A percentile compares a stretch with the other conserved stretches of the same genome.
Conservation (phyloP, 2,888 invertebrate genomes). For the Chromoteleia sp. region DNA sequence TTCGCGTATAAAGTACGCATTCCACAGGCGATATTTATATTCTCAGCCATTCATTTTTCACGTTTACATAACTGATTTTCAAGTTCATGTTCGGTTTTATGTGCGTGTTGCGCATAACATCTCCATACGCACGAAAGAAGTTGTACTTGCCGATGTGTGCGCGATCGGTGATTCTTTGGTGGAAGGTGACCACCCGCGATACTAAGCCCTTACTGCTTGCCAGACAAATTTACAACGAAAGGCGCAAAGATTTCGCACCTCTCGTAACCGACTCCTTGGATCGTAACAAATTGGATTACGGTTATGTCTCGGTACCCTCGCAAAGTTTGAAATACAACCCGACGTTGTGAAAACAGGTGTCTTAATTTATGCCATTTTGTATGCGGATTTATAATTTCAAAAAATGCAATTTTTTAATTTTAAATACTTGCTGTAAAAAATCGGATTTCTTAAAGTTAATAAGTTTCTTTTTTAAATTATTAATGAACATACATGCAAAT, state of each 20-base stretch:
- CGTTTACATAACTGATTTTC: conserved; percentile 67
- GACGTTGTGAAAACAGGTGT: conserved; percentile 38
- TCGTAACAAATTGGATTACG: conserved; percentile 72
- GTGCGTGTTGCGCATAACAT: conserved; percentile 77
- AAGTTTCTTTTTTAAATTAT: too few relatives aligned
- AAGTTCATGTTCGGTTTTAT: conserved; percentile 66
- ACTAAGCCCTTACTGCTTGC: conserved; percentile 76
- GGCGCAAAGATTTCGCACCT: conserved; percentile 69
- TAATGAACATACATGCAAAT: too few relatives aligned
- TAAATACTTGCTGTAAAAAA: too few relatives aligned
- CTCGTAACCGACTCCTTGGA: conserved; percentile 62
- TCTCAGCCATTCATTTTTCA: conserved; percentile 62
- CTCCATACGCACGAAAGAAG: conserved; percentile 82
- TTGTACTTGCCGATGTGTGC: conserved; percentile 81
- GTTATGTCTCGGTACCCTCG: conserved; percentile 66
- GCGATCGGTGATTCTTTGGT: conserved; percentile 79
- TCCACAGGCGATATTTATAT: conserved; percentile 53
- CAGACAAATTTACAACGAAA: conserved; percentile 76
- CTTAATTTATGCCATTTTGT: conserved; percentile 26
- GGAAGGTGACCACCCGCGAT: conserved; percentile 82
- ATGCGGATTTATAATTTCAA: neutral
- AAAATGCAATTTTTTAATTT: neutral
- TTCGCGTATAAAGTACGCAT: conserved; percentile 43
- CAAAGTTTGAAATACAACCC: conserved; percentile 57
- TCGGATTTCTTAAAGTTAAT: too few relatives aligned